Evolutionary conservation across 1,140 invertebrate species (phyloP).

Genomic region (Drosophila repleta): DNA sequence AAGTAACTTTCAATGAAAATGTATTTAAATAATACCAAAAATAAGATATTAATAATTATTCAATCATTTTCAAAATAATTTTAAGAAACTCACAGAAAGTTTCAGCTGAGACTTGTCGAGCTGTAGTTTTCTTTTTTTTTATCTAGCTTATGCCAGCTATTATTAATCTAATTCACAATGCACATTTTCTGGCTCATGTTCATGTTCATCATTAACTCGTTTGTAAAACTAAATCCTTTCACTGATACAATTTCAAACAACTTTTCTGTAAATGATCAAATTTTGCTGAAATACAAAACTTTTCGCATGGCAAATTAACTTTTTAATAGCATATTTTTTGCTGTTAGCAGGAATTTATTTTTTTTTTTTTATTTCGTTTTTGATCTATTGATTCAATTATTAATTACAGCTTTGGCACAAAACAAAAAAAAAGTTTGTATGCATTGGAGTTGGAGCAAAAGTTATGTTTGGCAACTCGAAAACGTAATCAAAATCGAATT

Average conservation of each 20-base stretch:
- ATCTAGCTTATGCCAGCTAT: no score
- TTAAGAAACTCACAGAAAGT: no score
- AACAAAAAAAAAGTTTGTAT: constrained; percentile 22
- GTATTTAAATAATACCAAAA: no score
- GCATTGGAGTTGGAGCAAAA: constrained; percentile 47
- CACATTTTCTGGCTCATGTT: no score
- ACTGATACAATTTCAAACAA: not conserved
- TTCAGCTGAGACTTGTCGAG: no score
- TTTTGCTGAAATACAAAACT: not conserved
- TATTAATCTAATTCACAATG: no score
- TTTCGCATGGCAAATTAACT: constrained; percentile 15
- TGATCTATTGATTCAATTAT: constrained; percentile 32
- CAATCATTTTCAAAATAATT: no score
- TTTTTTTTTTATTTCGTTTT: constrained; percentile 9
- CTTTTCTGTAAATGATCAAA: not conserved
- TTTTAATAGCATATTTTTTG: constrained; percentile 11
- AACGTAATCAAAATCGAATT: constrained; percentile 50
- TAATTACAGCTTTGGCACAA: constrained; percentile 38
- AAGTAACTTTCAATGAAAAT: no score
- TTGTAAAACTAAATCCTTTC: not conserved
- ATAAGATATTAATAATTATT: no score
- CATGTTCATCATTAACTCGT: no score
- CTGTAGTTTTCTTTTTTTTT: no score
- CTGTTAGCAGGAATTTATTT: not conserved
- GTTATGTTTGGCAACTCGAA: constrained; percentile 40